Evolutionary conservation across 2,113 vertebrate genomes (phyloP).

Genomic region (Falcunculus frontatus): DNA sequence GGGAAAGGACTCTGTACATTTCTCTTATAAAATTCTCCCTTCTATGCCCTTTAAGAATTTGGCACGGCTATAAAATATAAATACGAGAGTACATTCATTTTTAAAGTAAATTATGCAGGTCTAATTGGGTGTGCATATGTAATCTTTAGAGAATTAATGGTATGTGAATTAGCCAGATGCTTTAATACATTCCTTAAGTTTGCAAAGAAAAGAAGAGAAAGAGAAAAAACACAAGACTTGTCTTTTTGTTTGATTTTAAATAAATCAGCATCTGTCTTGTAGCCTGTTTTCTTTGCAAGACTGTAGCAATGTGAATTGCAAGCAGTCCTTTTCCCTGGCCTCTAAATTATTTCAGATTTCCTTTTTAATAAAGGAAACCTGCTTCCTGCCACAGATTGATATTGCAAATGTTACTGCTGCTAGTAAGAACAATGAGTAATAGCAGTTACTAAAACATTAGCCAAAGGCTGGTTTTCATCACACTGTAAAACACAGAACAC

Average conservation of each 20-base stretch:
- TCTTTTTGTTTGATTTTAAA: background rate
- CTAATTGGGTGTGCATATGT: background rate
- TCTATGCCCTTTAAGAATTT: background rate
- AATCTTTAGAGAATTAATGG: conserved; percentile 13
- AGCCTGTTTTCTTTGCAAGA: background rate
- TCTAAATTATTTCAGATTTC: background rate
- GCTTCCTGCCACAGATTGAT: background rate
- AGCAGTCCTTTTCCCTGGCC: background rate
- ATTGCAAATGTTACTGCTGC: background rate
- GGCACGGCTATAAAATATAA: background rate
- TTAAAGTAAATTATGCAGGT: background rate
- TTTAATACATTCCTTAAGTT: background rate
- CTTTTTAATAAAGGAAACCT: background rate
- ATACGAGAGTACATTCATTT: background rate
- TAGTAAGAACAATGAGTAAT: background rate
- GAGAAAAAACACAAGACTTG: background rate
- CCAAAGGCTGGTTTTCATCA: background rate
- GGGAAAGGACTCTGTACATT: background rate
- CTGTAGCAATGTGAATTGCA: background rate
- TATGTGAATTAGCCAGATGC: background rate
- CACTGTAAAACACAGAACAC: background rate
- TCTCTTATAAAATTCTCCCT: background rate
- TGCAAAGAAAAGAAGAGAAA: background rate
- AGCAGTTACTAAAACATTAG: background rate
- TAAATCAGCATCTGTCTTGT: background rate